phyloP scores from a whole-genome alignment of 2,888 invertebrate genomes.

The Meghimatium bilineatum region DNA sequence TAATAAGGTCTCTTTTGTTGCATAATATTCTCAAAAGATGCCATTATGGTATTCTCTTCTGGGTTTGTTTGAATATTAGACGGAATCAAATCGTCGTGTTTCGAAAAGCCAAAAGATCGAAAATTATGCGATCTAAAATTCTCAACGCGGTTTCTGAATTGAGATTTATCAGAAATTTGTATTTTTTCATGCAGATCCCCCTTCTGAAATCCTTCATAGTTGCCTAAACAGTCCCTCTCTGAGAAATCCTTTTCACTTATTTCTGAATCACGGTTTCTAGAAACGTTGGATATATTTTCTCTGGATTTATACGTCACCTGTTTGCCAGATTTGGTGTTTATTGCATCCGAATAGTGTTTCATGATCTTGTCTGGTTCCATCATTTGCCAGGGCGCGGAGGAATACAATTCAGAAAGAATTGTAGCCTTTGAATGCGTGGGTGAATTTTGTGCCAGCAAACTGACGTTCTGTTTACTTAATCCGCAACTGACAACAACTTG shows the following conservation, averaged over 20 bases:
- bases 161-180: not conserved
- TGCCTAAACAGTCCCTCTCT: too few species aligned
- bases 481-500: not conserved
- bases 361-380: not conserved
- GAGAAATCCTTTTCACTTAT: too few species aligned
- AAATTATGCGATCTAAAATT: not conserved
- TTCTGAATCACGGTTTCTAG: not conserved
- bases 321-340: not conserved
- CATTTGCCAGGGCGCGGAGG: not conserved
- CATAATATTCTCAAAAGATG: conserved; percentile 29
- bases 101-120: not conserved
- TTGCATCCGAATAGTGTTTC: conserved; percentile 29
- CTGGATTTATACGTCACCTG: not conserved
- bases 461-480: not conserved
- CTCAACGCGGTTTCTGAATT: not conserved
- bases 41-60: not conserved
- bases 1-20: conserved; percentile 25
- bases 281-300: not conserved
- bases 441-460: not conserved
- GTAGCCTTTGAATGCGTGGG: not conserved
- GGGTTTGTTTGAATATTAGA: too few species aligned
- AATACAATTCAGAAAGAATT: not conserved
- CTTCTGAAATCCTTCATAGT: not conserved
- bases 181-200: not conserved
- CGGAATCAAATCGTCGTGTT: not conserved